Evolutionary conservation across 2,888 invertebrate genomes (phyloP), one percentile per base, ranked within the genome.

Genomic region (Pachymerium ferrugineum): DNA sequence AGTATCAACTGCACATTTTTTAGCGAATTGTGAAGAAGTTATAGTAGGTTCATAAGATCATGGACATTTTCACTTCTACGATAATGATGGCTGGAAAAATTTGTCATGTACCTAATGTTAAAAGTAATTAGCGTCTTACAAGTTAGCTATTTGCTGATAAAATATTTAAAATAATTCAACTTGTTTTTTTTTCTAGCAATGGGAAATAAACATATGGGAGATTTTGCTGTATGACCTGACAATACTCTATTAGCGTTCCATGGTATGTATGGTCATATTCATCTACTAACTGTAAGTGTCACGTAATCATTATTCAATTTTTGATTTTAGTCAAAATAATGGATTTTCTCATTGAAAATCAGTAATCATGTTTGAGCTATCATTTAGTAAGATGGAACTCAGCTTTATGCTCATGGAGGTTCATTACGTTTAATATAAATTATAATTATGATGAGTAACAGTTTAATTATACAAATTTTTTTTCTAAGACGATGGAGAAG

Each of bases 141-240:
- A 54, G 10, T 8, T 16, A 35, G 8, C 10, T 8, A 8, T 10
- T 68, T 29, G 28, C 12, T 22, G 19, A 0, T 67, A 67, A n/a
- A 25, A 25, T 29, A 29, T 68, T 29, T 1, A 1, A 16, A 67
- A 67, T 16, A 67, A 22, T 67, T 22, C 16, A 25, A 16, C 19
- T 19, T 28, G 67, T 70, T 54, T 62, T 22, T 38, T 35, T 29
- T 70, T 71, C 19, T 19, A 77, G 76, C 28, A 8, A 33, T 75
- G 70, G 72, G 42, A 6, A 29, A 71, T 10, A 71, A 68, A 10
- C n/a, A 28, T 25, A 76, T 77, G 70, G 77, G 84, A 80, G 86
- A 87, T 74, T 94, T 95, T 82, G 86, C 88, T 78, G 81, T 94
- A 73, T 95, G 95, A 1, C 90, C 90, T 0, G 89, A 94, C 85